A percentile compares a stretch with the other conserved stretches of the same genome.
These are phyloP conservation scores for Loriculus beryllinus DNA, from an alignment of 2,797 vertebrate species.

Conservation along the genomic window DNA sequence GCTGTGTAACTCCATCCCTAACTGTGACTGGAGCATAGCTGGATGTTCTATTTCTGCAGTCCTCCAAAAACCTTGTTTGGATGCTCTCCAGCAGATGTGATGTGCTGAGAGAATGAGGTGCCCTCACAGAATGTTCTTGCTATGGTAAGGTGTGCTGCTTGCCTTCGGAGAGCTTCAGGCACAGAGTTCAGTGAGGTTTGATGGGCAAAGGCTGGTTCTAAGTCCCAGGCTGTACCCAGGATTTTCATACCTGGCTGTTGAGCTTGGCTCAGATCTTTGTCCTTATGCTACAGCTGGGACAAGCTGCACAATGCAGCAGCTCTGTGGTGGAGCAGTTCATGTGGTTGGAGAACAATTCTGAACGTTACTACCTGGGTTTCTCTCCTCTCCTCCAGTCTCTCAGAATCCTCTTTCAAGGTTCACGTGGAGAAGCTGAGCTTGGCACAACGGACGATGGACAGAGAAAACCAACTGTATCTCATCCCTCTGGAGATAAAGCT, in stretches of 20 bases:
- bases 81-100: background rate
- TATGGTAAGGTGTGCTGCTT: background rate
- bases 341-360: background rate
- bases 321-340: fast-evolving
- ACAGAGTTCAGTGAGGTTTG: fast-evolving
- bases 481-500: constrained; percentile 89
- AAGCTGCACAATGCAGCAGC: background rate
- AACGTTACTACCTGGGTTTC: background rate
- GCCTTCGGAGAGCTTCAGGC: background rate
- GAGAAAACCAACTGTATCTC: constrained; percentile 77
- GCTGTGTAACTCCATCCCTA: background rate
- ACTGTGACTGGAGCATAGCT: fast-evolving
- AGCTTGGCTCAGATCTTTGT: background rate
- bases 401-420: constrained; percentile 88
- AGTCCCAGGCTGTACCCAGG: too few species aligned
- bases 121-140: fast-evolving
- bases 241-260: background rate
- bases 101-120: background rate
- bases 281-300: fast-evolving
- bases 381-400: constrained; percentile 71
- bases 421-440: constrained; percentile 85
- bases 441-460: constrained; percentile 63
- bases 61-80: background rate
- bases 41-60: fast-evolving
- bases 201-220: background rate